phyloP scores from a whole-genome alignment of 1,140 invertebrate species.

The Globodera rostochiensis region DNA sequence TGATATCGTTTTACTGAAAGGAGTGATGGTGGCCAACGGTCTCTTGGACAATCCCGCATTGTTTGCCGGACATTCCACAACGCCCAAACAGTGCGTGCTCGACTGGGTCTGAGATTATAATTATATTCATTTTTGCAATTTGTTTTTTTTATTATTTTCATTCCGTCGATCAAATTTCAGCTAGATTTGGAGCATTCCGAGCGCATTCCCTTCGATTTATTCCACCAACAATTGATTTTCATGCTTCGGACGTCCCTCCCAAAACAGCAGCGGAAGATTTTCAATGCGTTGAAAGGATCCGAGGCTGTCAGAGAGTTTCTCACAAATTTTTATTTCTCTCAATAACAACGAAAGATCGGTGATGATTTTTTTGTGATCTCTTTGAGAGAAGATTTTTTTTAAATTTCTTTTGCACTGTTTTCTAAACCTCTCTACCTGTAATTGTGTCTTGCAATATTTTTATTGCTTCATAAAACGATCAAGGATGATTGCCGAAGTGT shows the following conservation, averaged over 20 bases:
- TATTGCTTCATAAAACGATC: background rate
- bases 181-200: conserved; percentile 18
- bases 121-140: background rate
- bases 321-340: conserved; percentile 7
- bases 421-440: too few species aligned
- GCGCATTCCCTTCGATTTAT: conserved; percentile 27
- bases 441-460: background rate
- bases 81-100: conserved; percentile 78
- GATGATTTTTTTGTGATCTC: background rate
- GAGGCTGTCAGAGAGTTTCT: background rate
- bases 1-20: conserved; percentile 48
- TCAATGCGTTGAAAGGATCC: background rate
- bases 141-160: conserved; percentile 51
- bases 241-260: conserved; percentile 14
- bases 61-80: conserved; percentile 75
- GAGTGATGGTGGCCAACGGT: conserved; percentile 84
- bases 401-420: too few species aligned
- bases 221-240: conserved; percentile 35
- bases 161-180: conserved; percentile 50
- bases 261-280: conserved; percentile 14
- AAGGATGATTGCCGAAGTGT: background rate
- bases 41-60: conserved; percentile 86
- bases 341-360: background rate
- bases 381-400: too few species aligned
- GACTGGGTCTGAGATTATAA: conserved; percentile 75